Conservation (phyloP, 2,113 vertebrate species). For the Lagopus muta region DNA sequence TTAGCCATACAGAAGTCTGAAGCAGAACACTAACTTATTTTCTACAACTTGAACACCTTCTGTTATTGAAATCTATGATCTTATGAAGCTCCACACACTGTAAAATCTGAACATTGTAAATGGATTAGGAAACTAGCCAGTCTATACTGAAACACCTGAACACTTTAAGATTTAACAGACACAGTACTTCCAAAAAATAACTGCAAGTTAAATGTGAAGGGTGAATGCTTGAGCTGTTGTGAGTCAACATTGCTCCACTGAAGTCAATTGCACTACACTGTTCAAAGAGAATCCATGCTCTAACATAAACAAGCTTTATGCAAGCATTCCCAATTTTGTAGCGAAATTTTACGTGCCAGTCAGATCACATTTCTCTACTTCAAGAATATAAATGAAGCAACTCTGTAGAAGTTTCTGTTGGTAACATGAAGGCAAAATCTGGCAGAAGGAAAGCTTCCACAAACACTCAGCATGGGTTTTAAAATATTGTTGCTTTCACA, state of each 20-base stretch:
- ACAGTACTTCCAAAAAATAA: background rate
- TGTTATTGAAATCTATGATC: background rate
- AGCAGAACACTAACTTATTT: background rate
- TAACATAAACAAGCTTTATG: background rate
- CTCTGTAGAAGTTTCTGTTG: background rate
- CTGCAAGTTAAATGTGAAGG: background rate
- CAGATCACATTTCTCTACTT: background rate
- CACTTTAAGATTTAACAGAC: background rate
- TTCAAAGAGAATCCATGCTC: background rate
- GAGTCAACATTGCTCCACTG: background rate
- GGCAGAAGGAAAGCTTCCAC: slow-evolving; percentile 5
- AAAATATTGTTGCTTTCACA: slow-evolving; percentile 45
- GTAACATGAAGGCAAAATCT: background rate
- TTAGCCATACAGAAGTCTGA: background rate
- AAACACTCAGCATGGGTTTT: background rate
- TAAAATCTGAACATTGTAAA: background rate
- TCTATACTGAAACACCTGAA: background rate
- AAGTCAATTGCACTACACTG: background rate
- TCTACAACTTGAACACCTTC: background rate
- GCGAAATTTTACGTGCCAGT: background rate
- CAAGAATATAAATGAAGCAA: slow-evolving; percentile 3
- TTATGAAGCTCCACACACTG: background rate
- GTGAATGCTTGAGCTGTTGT: background rate
- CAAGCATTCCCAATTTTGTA: background rate
- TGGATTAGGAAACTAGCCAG: background rate